Evolutionary conservation across 2,797 vertebrate genomes (phyloP), one percentile per base, ranked within the genome.

Genomic region (Pseudomugil gertrudae): DNA sequence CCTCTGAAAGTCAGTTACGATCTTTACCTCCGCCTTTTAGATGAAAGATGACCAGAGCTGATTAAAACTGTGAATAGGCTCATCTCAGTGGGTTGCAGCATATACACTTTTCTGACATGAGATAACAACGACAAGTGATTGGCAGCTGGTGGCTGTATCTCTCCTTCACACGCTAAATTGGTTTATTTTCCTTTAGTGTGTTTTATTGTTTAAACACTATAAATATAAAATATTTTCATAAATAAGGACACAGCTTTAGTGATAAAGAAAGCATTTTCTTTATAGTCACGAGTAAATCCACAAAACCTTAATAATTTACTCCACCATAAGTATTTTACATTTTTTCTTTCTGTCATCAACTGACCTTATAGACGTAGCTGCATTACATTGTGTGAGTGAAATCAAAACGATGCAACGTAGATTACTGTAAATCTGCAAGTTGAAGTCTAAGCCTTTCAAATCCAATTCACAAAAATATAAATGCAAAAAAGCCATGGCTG

Each of bases 331-430:
- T 23, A 19, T 0, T 32, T 54, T 47, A 11, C n/a, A 23, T 23
- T 61, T n/a, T n/a, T n/a, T n/a, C n/a, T n/a, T n/a, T n/a, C n/a
- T n/a, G n/a, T n/a, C n/a, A n/a, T n/a, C n/a, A n/a, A n/a, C n/a
- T n/a, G n/a, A n/a, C n/a, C n/a, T 76, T 36, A 78, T 53, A 63
- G 9, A 78, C 15, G 35, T 54, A 24, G 5, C 23, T 21, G 35
- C 23, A 3, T 56, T n/a, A 32, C 47, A 56, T 66, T 15, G 40
- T 47, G 19, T 65, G 17, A 26, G 8, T 15, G 40, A 53, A 62
- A 74, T 47, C 52, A 1, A 59, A 80, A 57, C 13, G 27, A 57
- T 76, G 43, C 79, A 74, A 19, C 17, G 9, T 15, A 38, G 55
- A 56, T 56, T 21, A 13, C 17, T 21, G 5, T 30, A 30, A 13